Evolutionary conservation across 2,113 vertebrate species (phyloP).

Genomic region (Scomber japonicus): DNA sequence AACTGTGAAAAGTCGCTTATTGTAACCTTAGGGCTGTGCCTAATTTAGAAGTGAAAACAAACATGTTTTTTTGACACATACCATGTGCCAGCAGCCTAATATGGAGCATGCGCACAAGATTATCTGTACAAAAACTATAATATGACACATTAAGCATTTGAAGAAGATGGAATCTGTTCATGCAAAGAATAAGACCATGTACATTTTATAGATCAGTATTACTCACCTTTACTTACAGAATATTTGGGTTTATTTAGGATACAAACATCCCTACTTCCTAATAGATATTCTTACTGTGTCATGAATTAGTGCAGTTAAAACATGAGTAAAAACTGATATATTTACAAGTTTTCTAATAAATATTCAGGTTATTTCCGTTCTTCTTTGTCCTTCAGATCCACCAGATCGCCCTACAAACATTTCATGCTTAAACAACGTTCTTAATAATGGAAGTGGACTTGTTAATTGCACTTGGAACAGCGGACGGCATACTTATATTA

Average conservation of each 20-base stretch:
- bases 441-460: constrained; percentile 27
- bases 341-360: background rate
- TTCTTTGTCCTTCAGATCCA: constrained; percentile 63
- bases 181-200: too few species aligned
- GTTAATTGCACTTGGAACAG: constrained; percentile 79
- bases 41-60: background rate
- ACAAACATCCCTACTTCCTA: background rate
- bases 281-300: too few species aligned
- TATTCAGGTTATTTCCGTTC: background rate
- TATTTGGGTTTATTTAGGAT: too few species aligned
- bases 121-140: background rate
- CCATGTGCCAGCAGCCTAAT: background rate
- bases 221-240: too few species aligned
- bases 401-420: constrained; percentile 74
- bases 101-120: background rate
- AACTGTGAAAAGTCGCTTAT: background rate
- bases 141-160: too few species aligned
- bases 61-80: background rate
- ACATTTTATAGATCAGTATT: too few species aligned
- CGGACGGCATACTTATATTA: constrained; percentile 72
- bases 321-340: background rate
- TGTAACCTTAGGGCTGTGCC: constrained; percentile 17
- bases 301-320: background rate
- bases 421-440: constrained; percentile 68
- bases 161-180: too few species aligned